These are phyloP conservation scores for Mycetomoellerius zeteki DNA, from an alignment of 1,140 invertebrate species.

Conservation along the genomic window DNA sequence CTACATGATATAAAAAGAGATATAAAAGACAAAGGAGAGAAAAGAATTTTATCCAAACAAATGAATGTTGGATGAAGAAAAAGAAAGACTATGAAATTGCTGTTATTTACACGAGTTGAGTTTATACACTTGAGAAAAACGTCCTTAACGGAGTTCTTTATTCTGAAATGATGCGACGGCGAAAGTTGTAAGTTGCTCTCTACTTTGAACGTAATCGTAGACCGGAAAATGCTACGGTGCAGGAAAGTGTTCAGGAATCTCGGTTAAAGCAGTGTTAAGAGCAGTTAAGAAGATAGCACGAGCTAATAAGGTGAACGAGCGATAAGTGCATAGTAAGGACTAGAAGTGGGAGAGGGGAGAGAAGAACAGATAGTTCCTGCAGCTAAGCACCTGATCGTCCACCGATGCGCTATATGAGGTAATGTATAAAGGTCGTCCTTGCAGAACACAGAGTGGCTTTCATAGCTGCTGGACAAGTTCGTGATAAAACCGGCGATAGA, in stretches of 20 bases:
- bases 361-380: not conserved
- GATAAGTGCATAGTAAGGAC: constrained; percentile 62
- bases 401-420: constrained; percentile 26
- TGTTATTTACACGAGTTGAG: constrained; percentile 50
- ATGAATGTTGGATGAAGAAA: constrained; percentile 13
- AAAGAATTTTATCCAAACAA: constrained; percentile 11
- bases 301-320: constrained; percentile 62
- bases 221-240: constrained; percentile 49
- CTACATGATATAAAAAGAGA: not conserved
- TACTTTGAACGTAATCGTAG: constrained; percentile 49
- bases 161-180: constrained; percentile 38
- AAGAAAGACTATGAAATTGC: constrained; percentile 9
- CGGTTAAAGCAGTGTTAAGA: constrained; percentile 52
- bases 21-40: not conserved
- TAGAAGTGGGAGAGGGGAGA: not conserved
- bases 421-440: constrained; percentile 21
- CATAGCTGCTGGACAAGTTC: constrained; percentile 40
- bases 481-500: constrained; percentile 40
- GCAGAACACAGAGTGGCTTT: constrained; percentile 25
- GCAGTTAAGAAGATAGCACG: constrained; percentile 58
- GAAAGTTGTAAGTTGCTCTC: constrained; percentile 42
- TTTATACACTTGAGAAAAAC: constrained; percentile 35
- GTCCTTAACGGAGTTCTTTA: constrained; percentile 52
- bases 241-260: constrained; percentile 58
- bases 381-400: constrained; percentile 36